Evolutionary conservation across 37 sponge, comb jelly and placozoan species (phyloP).

Genomic region (Chondrosia reniformis): DNA sequence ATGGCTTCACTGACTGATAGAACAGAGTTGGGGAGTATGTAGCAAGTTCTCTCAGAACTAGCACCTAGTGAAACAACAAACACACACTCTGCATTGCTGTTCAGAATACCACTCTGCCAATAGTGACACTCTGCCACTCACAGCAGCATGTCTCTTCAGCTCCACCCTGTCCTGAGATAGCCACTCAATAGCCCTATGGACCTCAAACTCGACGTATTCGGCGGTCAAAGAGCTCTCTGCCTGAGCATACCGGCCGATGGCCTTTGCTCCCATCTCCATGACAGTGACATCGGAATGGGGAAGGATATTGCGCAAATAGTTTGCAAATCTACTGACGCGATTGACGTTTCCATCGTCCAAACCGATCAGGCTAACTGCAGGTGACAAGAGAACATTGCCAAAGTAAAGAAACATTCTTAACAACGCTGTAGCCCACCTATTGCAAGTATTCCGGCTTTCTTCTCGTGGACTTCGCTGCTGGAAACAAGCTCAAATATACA

Average conservation of each 20-base stretch:
- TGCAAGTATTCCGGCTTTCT: conserved; percentile 91
- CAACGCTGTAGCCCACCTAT: conserved; percentile 58
- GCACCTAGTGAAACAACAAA: conserved; percentile 68
- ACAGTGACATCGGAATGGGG: conserved; percentile 63
- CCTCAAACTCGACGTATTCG: conserved; percentile 89
- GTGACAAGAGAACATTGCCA: not conserved
- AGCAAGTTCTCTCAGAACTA: conserved; percentile 87
- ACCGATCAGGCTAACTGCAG: conserved; percentile 67
- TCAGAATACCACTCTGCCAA: not conserved
- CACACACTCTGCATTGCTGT: too few species aligned
- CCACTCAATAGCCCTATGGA: conserved; percentile 83
- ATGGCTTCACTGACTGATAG: conserved; percentile 81
- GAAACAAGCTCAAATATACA: conserved; percentile 67
- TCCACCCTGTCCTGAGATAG: conserved; percentile 50
- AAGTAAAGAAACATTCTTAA: not conserved
- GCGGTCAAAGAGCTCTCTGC: conserved; percentile 87
- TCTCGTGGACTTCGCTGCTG: conserved; percentile 85
- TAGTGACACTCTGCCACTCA: conserved; percentile 13
- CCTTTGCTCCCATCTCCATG: conserved; percentile 85
- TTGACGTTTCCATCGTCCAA: conserved; percentile 63
- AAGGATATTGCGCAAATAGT: conserved; percentile 75
- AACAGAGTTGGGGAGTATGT: conserved; percentile 89
- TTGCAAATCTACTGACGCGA: conserved; percentile 64
- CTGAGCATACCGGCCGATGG: conserved; percentile 75
- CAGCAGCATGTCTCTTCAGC: conserved; percentile 71